Percentiles rank a stretch among this genome's conserved stretches.
phyloP scores from a whole-genome alignment of 2,797 vertebrate genomes.

The Otus scops region DNA sequence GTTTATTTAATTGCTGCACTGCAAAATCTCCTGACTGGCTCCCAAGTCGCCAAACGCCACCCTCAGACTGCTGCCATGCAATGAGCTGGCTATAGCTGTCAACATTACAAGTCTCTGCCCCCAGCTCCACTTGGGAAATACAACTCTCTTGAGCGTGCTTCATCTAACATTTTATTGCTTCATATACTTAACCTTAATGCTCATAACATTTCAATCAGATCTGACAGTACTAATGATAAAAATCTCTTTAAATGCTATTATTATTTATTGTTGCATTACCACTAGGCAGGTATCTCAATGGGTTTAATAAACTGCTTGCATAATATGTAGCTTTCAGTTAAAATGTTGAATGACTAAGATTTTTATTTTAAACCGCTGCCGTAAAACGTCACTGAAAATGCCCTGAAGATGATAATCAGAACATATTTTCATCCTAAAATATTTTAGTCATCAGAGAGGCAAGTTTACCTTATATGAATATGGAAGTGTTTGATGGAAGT shows the following conservation, averaged over 20 bases:
- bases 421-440: not conserved
- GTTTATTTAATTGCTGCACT: not conserved
- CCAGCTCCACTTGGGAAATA: not conserved
- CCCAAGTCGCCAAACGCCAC: not conserved
- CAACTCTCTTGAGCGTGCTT: not conserved
- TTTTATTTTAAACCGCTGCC: constrained; percentile 22
- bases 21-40: not conserved
- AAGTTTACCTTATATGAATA: constrained; percentile 5
- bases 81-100: not conserved
- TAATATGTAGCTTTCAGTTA: not conserved
- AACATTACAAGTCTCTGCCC: not conserved
- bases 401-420: not conserved
- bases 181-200: not conserved
- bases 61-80: not conserved
- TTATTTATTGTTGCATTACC: not conserved
- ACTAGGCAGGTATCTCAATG: not conserved
- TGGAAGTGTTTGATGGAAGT: not conserved
- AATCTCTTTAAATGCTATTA: not conserved
- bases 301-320: not conserved
- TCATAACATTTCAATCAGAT: not conserved
- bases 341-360: constrained; percentile 2
- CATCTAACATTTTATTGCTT: not conserved
- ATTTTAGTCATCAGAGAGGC: not conserved
- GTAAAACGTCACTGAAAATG: not conserved
- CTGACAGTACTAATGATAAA: not conserved